A percentile compares a stretch with the other conserved stretches of the same genome.
These are phyloP conservation scores for Maccullochella peelii DNA, from an alignment of 2,113 vertebrate species.

Conservation along the genomic window DNA sequence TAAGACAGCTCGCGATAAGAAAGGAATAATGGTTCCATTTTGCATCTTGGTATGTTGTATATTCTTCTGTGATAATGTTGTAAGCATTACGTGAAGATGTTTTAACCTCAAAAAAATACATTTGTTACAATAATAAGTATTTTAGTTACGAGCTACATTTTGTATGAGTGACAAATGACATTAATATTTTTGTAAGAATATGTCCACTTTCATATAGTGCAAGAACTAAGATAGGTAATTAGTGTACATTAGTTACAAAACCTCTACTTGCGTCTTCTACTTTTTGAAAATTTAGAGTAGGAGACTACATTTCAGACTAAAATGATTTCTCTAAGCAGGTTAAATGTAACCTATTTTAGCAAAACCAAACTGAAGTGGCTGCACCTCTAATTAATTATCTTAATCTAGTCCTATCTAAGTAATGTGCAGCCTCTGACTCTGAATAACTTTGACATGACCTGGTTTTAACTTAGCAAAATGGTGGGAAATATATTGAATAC, in stretches of 20 bases:
- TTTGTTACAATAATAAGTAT: neutral
- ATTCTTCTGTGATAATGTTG: neutral
- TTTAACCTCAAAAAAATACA: neutral
- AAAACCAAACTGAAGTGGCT: neutral
- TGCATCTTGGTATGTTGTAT: neutral
- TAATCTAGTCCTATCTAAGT: neutral
- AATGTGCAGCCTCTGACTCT: too few relatives aligned
- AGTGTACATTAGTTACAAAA: neutral
- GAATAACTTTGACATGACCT: neutral
- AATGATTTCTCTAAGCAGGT: neutral
- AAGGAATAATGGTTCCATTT: neutral
- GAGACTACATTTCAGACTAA: neutral
- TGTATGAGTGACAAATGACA: neutral
- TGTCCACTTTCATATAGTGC: neutral
- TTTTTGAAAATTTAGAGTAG: neutral
- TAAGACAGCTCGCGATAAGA: slow-evolving; percentile 4
- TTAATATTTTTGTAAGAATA: neutral
- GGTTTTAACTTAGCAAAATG: neutral
- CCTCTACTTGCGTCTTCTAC: neutral
- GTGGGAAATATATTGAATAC: neutral
- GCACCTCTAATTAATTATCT: neutral
- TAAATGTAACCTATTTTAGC: neutral
- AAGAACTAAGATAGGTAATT: neutral
- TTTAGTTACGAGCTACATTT: neutral
- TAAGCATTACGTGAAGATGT: neutral